Evolutionary conservation across 2,797 vertebrate species (phyloP).

Genomic region (Etheostoma nigrum): DNA sequence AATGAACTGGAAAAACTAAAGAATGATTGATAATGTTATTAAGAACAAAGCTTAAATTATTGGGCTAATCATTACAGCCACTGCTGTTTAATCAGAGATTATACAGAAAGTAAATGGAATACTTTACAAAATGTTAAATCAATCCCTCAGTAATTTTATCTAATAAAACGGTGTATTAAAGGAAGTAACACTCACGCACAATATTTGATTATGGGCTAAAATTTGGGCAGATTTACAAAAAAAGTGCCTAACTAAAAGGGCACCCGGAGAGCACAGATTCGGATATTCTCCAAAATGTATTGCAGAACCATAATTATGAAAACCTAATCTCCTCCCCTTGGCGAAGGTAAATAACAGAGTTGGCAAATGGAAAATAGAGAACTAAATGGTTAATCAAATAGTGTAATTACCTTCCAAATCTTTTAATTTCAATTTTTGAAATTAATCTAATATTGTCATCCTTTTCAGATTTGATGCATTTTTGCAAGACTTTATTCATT

Average conservation of each 20-base stretch:
- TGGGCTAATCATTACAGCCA: not conserved
- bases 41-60: not conserved
- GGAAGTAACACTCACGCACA: not conserved
- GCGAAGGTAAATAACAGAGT: not conserved
- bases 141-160: not conserved
- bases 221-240: not conserved
- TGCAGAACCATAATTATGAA: no score
- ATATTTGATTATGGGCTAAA: not conserved
- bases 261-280: no score
- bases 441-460: not conserved
- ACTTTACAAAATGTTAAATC: not conserved
- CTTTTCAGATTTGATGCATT: no score
- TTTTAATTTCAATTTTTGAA: not conserved
- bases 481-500: no score
- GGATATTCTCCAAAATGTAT: no score
- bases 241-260: no score
- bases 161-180: not conserved
- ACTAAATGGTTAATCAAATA: not conserved
- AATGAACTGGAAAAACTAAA: not conserved
- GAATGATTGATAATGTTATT: not conserved
- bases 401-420: not conserved
- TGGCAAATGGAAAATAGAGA: not conserved
- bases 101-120: not conserved
- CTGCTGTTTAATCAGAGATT: not conserved
- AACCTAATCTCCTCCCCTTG: no score